These are phyloP conservation scores for Adelges cooleyi DNA, from an alignment of 1,140 invertebrate genomes.

Conservation along the genomic window DNA sequence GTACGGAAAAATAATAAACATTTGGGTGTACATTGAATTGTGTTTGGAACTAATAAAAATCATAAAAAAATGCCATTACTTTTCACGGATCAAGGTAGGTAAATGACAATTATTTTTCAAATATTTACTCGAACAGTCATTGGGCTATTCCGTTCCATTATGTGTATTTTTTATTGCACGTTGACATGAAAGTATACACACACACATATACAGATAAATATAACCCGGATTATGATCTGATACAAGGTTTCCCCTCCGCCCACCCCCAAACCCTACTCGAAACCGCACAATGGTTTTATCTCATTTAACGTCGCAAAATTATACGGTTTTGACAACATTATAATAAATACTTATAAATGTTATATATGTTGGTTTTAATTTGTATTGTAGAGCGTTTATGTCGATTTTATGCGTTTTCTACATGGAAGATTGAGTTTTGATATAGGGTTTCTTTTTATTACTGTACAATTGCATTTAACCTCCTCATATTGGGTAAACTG, in stretches of 20 bases:
- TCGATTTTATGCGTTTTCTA: neutral
- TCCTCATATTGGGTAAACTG: too few relatives aligned
- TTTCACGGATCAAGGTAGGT: too few relatives aligned
- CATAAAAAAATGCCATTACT: too few relatives aligned
- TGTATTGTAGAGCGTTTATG: neutral
- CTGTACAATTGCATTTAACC: too few relatives aligned
- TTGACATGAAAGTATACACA: conserved; percentile 12
- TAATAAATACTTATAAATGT: neutral
- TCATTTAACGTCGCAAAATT: neutral
- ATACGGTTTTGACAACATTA: conserved; percentile 4
- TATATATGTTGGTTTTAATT: neutral
- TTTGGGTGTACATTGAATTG: too few relatives aligned
- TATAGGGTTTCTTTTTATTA: too few relatives aligned
- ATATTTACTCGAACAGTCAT: conserved; percentile 11
- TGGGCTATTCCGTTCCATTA: too few relatives aligned
- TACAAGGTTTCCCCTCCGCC: neutral
- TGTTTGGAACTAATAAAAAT: too few relatives aligned
- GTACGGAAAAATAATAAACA: too few relatives aligned
- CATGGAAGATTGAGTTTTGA: too few relatives aligned
- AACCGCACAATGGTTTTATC: too few relatives aligned
- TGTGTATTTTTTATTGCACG: conserved; percentile 11
- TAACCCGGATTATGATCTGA: neutral
- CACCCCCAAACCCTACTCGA: too few relatives aligned
- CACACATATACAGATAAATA: neutral
- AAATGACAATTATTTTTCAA: conserved; percentile 5